Base-by-base conservation (phyloP, 2,888 invertebrate species). In the Parnassius smintheus region DNA sequence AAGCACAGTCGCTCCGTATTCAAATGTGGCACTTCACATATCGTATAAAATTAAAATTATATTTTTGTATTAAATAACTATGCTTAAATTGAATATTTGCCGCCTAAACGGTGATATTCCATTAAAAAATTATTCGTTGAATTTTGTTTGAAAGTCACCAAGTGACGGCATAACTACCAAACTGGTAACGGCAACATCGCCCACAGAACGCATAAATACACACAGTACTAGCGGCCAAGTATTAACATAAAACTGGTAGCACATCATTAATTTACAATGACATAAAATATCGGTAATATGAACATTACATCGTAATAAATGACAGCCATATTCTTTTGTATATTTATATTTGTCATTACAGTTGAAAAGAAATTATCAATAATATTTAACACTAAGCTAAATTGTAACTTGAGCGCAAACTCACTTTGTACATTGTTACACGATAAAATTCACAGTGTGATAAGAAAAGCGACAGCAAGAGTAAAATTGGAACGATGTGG, bases 361-460 rank as follows among this genome's bases (percentile, higher is more conserved):
- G 70, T 72, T 75, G 76, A 74, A 78, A 81, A 77, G 69, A 72
- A 77, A 71, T 74, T 76, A 80, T 73, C 76, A 76, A 80, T 78
- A 83, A 74, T 73, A 76, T 75, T 81, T 78, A 83, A 74, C 74
- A 80, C 85, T 88, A 89, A 83, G 80, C 88, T 89, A 89, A 81
- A 74, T 85, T 85, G 86, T 86, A 86, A 80, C 77, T 83, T 88
- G 91, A 91, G 91, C 91, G 83, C 75, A 75, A 83, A 88, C 90
- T 85, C 91, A 84, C 86, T 91, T 91, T 91, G 91, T 91, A 91
- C 91, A 91, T 85, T 86, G 86, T 87, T 85, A 88, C 84, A 85
- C 76, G 80, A 78, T 84, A 82, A 81, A 76, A 85, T 83, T 85
- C 80, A 81, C 79, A 81, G 79, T 81, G 80, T 83, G 81, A 73